Conservation (phyloP, 2,797 vertebrate genomes). For the Anguilla obscura region DNA sequence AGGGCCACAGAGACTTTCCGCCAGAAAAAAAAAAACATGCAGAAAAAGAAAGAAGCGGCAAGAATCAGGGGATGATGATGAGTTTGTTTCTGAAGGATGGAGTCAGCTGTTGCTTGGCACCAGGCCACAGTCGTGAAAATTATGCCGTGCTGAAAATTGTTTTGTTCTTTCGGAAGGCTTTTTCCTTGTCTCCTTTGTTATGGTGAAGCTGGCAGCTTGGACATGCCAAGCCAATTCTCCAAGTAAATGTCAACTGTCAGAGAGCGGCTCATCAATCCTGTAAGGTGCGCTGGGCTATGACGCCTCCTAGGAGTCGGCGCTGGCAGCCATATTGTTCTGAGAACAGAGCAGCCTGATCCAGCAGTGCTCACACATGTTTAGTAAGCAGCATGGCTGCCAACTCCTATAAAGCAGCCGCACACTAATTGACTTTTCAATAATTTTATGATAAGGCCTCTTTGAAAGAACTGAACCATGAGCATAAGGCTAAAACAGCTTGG, state of each 20-base stretch:
- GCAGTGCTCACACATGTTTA: conserved; percentile 62
- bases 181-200: conserved; percentile 67
- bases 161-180: conserved; percentile 53
- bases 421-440: conserved; percentile 53
- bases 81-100: conserved; percentile 37
- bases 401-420: conserved; percentile 53
- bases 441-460: conserved; percentile 42
- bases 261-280: conserved; percentile 77
- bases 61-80: background rate
- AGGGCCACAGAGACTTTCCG: conserved; percentile 63
- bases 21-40: conserved; percentile 30
- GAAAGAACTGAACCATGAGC: conserved; percentile 30
- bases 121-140: conserved; percentile 31
- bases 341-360: conserved; percentile 51
- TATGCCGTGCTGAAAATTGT: conserved; percentile 41
- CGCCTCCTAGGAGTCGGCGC: conserved; percentile 55
- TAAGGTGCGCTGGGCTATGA: conserved; percentile 72
- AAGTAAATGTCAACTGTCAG: conserved; percentile 85
- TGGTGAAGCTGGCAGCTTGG: conserved; percentile 72
- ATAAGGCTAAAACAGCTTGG: conserved; percentile 39
- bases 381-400: conserved; percentile 52
- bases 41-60: conserved; percentile 16
- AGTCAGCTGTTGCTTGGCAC: conserved; percentile 32
- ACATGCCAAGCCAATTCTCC: conserved; percentile 80
- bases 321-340: conserved; percentile 55